These are phyloP conservation scores for Scomberomorus guttatus DNA, from an alignment of 2,797 vertebrate genomes.

Conservation along the genomic window DNA sequence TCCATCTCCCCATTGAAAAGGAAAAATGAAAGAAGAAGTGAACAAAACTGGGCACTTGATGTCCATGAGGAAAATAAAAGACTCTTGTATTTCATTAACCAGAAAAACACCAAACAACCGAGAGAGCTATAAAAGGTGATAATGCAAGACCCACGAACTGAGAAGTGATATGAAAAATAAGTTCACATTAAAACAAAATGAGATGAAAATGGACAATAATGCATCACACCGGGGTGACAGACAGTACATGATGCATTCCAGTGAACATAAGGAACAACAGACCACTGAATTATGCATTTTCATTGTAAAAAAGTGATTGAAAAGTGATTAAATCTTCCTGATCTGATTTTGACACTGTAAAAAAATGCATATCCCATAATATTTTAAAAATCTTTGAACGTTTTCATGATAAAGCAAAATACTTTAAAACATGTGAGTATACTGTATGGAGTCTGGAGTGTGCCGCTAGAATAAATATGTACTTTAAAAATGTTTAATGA, in stretches of 20 bases:
- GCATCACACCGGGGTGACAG: slow-evolving; percentile 46
- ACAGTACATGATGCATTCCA: slow-evolving; percentile 60
- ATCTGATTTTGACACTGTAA: background rate
- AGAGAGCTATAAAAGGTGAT: slow-evolving; percentile 36
- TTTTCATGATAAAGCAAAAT: background rate
- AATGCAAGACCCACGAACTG: slow-evolving; percentile 40
- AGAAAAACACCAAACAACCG: slow-evolving; percentile 15
- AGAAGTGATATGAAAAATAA: slow-evolving; percentile 33
- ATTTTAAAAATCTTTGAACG: background rate
- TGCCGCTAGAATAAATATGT: background rate
- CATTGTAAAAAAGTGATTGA: slow-evolving; percentile 1
- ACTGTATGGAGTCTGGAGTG: background rate
- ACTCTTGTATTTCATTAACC: background rate
- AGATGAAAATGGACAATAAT: slow-evolving; percentile 49
- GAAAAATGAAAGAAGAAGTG: slow-evolving; percentile 29
- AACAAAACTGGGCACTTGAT: slow-evolving; percentile 36
- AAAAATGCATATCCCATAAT: background rate
- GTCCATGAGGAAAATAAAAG: slow-evolving; percentile 25
- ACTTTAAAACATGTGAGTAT: background rate
- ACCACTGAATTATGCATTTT: slow-evolving; percentile 9
- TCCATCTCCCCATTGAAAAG: slow-evolving; percentile 67
- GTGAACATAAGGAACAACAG: slow-evolving; percentile 46
- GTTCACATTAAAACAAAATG: slow-evolving; percentile 40
- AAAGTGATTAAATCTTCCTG: slow-evolving; percentile 15
- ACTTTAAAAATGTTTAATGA: background rate